Conservation (phyloP, 2,888 invertebrate genomes). For the Dryadula phaetusa region DNA sequence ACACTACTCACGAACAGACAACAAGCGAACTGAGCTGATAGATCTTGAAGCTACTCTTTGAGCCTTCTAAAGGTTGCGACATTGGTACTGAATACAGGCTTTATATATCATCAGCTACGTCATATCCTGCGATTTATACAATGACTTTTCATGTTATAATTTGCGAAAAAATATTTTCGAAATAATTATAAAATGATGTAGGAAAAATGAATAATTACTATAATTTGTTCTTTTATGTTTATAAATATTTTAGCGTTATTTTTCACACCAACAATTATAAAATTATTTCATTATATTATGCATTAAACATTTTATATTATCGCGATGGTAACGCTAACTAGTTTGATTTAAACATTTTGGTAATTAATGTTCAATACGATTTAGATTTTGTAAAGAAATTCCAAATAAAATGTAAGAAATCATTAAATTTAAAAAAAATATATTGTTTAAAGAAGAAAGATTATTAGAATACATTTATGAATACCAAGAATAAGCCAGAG, state of each 20-base stretch:
- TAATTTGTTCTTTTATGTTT: not conserved
- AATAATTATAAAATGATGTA: not conserved
- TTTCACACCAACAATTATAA: no score
- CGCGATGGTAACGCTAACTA: no score
- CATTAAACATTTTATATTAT: no score
- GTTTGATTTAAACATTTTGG: no score
- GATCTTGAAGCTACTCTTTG: conserved; percentile 25
- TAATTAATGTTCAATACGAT: no score
- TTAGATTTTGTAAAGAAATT: no score
- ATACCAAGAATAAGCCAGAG: no score
- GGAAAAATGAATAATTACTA: not conserved
- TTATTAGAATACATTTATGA: no score
- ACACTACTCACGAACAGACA: conserved; percentile 24
- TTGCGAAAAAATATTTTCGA: not conserved
- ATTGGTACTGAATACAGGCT: conserved; percentile 33
- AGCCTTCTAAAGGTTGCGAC: conserved; percentile 44
- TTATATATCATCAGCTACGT: conserved; percentile 14
- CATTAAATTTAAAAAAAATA: no score
- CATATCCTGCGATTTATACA: conserved; percentile 9
- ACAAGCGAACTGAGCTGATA: conserved; percentile 31
- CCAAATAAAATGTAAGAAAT: no score
- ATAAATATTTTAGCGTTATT: not conserved
- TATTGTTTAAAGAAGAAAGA: no score
- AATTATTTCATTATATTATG: no score
- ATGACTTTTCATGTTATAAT: not conserved